Conservation (phyloP, 1,140 invertebrate genomes). For the Penaeus japonicus region DNA sequence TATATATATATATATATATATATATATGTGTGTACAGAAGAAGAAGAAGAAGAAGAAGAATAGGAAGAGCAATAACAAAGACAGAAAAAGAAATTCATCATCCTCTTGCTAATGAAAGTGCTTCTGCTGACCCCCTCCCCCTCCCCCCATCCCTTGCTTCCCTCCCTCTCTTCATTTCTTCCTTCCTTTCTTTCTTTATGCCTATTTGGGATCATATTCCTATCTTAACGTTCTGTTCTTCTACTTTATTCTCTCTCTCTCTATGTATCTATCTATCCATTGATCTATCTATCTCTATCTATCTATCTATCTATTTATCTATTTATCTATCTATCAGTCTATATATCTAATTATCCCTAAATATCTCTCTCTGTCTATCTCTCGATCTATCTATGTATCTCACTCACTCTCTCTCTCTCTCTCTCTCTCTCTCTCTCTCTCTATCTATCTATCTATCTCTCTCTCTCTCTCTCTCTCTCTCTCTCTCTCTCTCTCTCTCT, state of each 20-base stretch:
- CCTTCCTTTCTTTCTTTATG: not conserved
- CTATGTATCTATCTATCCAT: not conserved
- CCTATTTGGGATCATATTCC: not conserved
- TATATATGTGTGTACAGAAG: not conserved
- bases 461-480: no score
- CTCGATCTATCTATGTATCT: conserved; percentile 6
- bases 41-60: not conserved
- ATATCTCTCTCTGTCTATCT: conserved; percentile 17
- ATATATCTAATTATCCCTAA: not conserved
- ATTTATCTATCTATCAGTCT: not conserved
- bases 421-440: not conserved
- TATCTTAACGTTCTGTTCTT: not conserved
- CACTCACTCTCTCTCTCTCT: conserved; percentile 15
- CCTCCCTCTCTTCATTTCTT: not conserved
- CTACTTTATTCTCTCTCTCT: not conserved
- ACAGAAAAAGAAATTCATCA: not conserved
- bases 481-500: no score
- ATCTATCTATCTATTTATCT: not conserved
- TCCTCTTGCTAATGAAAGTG: not conserved
- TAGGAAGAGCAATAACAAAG: no score
- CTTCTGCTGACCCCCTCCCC: not conserved
- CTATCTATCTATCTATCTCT: no score
- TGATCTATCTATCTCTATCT: not conserved
- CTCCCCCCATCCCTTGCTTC: not conserved
- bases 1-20: not conserved